Evolutionary conservation across 2,113 vertebrate species (phyloP).

Genomic region (Merops nubicus): DNA sequence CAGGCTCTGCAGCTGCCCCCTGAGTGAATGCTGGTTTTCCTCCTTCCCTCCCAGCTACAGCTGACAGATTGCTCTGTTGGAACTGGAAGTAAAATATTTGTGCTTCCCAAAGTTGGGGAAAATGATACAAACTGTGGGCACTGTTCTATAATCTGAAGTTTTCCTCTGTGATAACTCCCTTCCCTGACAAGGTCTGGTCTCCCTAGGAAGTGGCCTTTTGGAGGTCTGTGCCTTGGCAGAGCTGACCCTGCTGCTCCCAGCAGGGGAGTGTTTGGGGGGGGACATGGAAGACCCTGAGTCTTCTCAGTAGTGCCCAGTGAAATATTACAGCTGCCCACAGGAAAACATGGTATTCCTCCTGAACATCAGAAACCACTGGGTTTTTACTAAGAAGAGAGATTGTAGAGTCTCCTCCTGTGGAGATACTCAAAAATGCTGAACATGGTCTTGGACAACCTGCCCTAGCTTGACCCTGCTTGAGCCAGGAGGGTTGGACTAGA

Average conservation of each 20-base stretch:
- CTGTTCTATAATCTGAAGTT: background rate
- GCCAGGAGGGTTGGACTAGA: background rate
- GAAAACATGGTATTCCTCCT: background rate
- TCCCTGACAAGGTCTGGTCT: background rate
- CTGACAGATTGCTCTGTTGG: background rate
- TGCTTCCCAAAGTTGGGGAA: background rate
- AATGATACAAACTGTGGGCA: background rate
- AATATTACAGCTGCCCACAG: background rate
- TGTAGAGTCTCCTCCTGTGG: background rate
- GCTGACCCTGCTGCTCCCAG: background rate
- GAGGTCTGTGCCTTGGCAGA: background rate
- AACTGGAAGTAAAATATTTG: background rate
- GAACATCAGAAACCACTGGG: background rate
- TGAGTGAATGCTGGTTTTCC: background rate
- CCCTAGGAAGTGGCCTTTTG: background rate
- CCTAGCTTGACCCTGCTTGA: background rate
- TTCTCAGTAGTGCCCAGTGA: background rate
- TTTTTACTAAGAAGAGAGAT: background rate
- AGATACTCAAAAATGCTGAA: background rate
- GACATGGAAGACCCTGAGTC: background rate
- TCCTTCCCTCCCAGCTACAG: background rate
- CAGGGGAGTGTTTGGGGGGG: background rate
- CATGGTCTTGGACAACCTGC: fast-evolving
- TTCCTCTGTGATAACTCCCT: background rate
- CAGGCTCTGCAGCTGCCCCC: background rate